These are phyloP conservation scores for Perodicticus potto DNA, from an alignment of 2,797 vertebrate species.

Conservation along the genomic window DNA sequence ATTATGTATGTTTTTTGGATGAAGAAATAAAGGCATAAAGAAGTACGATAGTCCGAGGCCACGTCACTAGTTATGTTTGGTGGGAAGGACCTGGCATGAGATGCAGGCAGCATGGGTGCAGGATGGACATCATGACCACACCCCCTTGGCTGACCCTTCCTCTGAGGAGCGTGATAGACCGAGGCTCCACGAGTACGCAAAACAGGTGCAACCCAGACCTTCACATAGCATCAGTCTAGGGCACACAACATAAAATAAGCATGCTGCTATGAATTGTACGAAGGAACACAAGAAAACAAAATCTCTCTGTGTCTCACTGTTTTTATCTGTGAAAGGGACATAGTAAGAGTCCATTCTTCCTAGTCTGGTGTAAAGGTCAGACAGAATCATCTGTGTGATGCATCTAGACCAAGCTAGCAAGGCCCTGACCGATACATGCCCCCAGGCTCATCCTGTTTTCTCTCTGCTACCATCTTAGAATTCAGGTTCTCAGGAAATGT, in stretches of 20 bases:
- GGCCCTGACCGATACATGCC: rapidly evolving
- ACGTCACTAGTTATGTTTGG: rapidly evolving
- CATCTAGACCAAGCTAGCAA: not conserved
- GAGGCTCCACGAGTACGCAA: rapidly evolving
- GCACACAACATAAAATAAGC: not conserved
- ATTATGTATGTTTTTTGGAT: not conserved
- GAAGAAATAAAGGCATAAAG: not conserved
- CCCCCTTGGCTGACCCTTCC: rapidly evolving
- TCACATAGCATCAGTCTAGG: not conserved
- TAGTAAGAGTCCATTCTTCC: rapidly evolving
- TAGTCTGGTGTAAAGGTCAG: not conserved
- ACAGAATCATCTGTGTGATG: no score
- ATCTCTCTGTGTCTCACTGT: not conserved
- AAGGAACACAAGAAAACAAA: rapidly evolving
- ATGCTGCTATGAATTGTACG: rapidly evolving
- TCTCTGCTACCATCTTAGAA: constrained; percentile 13
- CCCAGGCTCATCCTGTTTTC: rapidly evolving
- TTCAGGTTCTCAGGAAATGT: not conserved
- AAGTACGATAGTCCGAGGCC: rapidly evolving
- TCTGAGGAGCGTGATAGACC: not conserved
- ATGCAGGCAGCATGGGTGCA: not conserved
- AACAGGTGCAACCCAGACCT: not conserved
- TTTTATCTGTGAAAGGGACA: not conserved
- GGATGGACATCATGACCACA: rapidly evolving
- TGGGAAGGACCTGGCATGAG: rapidly evolving